Conservation (phyloP, 2,888 invertebrate genomes). For the Pyrochroa serraticornis region DNA sequence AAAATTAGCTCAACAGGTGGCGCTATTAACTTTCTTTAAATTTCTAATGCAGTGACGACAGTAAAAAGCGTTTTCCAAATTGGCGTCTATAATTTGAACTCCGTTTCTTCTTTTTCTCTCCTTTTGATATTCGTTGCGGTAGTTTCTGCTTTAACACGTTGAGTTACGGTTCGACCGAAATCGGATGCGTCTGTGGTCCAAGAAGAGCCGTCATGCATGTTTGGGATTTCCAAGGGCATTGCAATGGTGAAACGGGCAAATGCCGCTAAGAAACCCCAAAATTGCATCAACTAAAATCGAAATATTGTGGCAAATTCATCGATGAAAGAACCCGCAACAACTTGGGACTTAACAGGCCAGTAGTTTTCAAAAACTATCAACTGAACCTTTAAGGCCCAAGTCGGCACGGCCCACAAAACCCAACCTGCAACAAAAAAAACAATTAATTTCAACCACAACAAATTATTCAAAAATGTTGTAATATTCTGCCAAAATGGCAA, state of each 20-base stretch:
- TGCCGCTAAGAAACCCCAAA: slow-evolving; percentile 84
- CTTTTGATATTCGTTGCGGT: background rate
- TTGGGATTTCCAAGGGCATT: slow-evolving; percentile 89
- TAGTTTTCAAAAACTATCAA: slow-evolving; percentile 69
- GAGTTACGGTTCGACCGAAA: too few species aligned
- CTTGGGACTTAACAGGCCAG: slow-evolving; percentile 91
- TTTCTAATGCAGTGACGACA: too few species aligned
- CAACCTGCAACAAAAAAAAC: slow-evolving; percentile 8
- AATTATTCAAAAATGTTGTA: too few species aligned
- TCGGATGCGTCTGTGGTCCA: too few species aligned
- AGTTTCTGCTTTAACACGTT: background rate
- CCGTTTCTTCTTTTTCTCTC: too few species aligned
- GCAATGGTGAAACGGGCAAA: slow-evolving; percentile 70
- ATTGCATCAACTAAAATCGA: slow-evolving; percentile 64
- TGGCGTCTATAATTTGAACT: too few species aligned
- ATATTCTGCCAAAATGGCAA: too few species aligned
- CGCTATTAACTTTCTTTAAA: too few species aligned
- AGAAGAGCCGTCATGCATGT: slow-evolving; percentile 58
- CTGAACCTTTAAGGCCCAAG: slow-evolving; percentile 78
- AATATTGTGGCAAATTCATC: background rate
- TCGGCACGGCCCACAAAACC: slow-evolving; percentile 43
- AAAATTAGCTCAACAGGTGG: too few species aligned
- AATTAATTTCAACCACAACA: background rate
- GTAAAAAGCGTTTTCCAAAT: too few species aligned
- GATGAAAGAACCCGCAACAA: slow-evolving; percentile 53